These are phyloP conservation scores for Stigmatopora argus DNA, from an alignment of 2,113 vertebrate species.

Conservation along the genomic window DNA sequence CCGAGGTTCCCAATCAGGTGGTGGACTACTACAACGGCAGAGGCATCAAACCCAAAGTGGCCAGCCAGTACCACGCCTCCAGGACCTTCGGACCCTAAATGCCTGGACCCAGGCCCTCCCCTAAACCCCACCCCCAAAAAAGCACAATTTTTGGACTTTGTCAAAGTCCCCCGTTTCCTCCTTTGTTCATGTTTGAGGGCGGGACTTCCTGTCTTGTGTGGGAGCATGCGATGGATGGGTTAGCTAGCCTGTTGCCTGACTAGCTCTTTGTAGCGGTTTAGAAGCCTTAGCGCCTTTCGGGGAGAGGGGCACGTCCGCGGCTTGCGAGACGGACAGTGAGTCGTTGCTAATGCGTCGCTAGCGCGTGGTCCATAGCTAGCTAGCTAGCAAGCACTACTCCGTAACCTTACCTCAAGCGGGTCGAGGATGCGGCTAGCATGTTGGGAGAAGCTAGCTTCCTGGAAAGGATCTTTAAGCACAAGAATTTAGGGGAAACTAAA, in stretches of 20 bases:
- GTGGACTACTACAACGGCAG: conserved; percentile 98
- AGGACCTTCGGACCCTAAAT: conserved; percentile 84
- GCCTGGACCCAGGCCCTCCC: neutral
- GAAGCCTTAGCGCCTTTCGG: neutral
- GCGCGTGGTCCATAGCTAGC: no score
- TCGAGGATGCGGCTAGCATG: no score
- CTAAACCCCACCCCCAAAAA: neutral
- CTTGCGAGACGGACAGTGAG: no score
- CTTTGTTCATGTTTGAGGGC: neutral
- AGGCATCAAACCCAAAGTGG: conserved; percentile 93
- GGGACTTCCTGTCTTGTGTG: neutral
- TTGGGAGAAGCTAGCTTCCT: no score
- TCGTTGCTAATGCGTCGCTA: no score
- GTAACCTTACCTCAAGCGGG: no score
- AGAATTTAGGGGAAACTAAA: no score
- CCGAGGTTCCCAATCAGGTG: conserved; percentile 97
- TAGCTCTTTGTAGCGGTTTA: neutral
- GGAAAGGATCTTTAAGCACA: no score
- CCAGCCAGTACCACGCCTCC: conserved; percentile 88
- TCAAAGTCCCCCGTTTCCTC: neutral
- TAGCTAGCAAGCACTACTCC: no score
- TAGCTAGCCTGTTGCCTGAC: neutral
- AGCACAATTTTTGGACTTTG: conserved; percentile 44
- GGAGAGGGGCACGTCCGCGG: no score
- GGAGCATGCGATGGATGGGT: neutral